Evolutionary conservation across 2,113 vertebrate species (phyloP).

Genomic region (Aphyosemion australe): DNA sequence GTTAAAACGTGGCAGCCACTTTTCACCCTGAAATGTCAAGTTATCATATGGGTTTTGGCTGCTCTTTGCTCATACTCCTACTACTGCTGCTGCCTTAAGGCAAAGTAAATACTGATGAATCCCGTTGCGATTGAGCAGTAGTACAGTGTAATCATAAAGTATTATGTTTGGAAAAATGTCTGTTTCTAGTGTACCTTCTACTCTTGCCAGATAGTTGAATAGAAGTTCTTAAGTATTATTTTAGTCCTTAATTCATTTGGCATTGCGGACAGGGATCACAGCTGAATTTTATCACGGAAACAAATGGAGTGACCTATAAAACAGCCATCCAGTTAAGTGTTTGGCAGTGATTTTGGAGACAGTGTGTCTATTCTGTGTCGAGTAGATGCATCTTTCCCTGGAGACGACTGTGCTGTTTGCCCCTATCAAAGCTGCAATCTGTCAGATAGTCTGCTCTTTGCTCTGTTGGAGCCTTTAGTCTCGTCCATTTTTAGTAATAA

Average conservation of each 20-base stretch:
- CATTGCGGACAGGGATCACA: conserved; percentile 18
- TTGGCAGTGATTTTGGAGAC: conserved; percentile 37
- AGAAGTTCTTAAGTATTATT: conserved; percentile 6
- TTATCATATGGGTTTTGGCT: conserved; percentile 30
- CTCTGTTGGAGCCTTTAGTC: conserved; percentile 9
- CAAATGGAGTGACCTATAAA: conserved; percentile 50
- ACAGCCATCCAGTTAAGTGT: conserved; percentile 29
- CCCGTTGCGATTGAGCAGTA: background rate
- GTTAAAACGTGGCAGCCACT: conserved; percentile 39
- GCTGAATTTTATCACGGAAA: conserved; percentile 34
- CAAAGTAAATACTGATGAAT: conserved; percentile 29
- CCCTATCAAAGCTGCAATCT: conserved; percentile 52
- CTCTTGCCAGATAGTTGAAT: conserved; percentile 3
- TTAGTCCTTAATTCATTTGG: conserved; percentile 36
- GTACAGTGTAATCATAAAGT: conserved; percentile 21
- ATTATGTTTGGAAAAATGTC: conserved; percentile 6
- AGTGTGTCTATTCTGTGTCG: conserved; percentile 38
- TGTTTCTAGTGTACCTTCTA: background rate
- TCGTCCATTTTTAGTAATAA: conserved; percentile 50
- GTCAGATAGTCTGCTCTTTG: conserved; percentile 48
- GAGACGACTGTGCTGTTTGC: conserved; percentile 33
- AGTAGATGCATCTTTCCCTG: conserved; percentile 30
- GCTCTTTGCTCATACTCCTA: conserved; percentile 9
- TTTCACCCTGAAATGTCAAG: conserved; percentile 47
- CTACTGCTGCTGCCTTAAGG: conserved; percentile 10